These are phyloP conservation scores for Microctonus hyperodae DNA, from an alignment of 2,888 invertebrate species.

Conservation along the genomic window DNA sequence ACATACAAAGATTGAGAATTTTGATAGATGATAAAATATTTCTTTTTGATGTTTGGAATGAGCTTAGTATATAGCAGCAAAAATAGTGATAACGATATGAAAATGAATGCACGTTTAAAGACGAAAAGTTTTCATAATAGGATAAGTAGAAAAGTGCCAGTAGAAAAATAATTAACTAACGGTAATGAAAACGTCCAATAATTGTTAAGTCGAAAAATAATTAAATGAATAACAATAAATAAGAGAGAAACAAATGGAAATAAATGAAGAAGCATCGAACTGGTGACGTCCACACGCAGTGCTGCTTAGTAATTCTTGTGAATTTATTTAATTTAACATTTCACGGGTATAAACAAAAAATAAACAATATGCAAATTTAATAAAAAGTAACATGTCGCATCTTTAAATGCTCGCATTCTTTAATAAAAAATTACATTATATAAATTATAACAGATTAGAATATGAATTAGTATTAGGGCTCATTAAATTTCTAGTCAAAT, in stretches of 20 bases:
- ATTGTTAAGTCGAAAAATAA: slow-evolving; percentile 54
- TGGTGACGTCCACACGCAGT: slow-evolving; percentile 58
- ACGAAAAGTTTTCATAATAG: slow-evolving; percentile 44
- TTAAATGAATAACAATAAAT: slow-evolving; percentile 33
- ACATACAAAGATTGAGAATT: not conserved
- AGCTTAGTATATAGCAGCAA: not conserved
- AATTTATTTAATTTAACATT: slow-evolving; percentile 45
- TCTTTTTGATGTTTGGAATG: not conserved
- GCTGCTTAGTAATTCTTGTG: slow-evolving; percentile 62
- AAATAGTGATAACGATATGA: slow-evolving; percentile 5
- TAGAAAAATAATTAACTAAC: slow-evolving; percentile 55
- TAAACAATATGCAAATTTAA: slow-evolving; percentile 27
- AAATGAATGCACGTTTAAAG: slow-evolving; percentile 13
- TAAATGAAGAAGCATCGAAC: slow-evolving; percentile 38
- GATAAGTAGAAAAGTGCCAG: slow-evolving; percentile 63
- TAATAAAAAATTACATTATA: not conserved
- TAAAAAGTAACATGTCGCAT: not conserved
- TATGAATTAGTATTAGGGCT: slow-evolving; percentile 9
- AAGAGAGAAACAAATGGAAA: slow-evolving; percentile 27
- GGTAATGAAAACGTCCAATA: slow-evolving; percentile 61
- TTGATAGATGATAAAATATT: not conserved
- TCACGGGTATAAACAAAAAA: slow-evolving; percentile 33
- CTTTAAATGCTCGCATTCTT: not conserved
- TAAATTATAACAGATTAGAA: not conserved
- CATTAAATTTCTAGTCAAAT: slow-evolving; percentile 51